phyloP scores from a whole-genome alignment of 2,888 invertebrate species.

The Aquatica leii region DNA sequence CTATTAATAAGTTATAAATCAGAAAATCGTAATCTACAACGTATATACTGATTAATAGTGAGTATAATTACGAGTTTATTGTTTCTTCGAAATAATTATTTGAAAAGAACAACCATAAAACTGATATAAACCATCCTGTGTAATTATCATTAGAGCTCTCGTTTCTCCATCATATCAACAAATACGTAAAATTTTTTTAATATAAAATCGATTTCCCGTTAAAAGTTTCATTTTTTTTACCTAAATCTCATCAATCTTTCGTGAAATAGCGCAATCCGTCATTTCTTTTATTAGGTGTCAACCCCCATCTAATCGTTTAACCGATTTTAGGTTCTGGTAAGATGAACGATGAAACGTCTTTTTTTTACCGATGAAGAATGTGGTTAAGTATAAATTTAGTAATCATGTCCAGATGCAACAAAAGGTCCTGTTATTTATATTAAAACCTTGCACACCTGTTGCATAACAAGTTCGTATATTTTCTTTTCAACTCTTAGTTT shows the following conservation, averaged over 20 bases:
- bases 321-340: conserved; percentile 11
- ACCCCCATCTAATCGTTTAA: conserved; percentile 11
- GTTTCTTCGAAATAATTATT: conserved; percentile 23
- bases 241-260: conserved; percentile 28
- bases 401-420: too few relatives aligned
- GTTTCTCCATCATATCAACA: conserved; percentile 1
- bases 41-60: conserved; percentile 17
- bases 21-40: conserved; percentile 18
- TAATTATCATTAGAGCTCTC: conserved; percentile 24
- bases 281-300: conserved; percentile 19
- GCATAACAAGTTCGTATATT: too few relatives aligned
- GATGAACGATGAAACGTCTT: too few relatives aligned
- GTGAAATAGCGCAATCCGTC: conserved; percentile 24
- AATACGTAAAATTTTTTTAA: too few relatives aligned
- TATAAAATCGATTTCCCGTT: too few relatives aligned
- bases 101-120: conserved; percentile 19
- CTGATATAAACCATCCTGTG: conserved; percentile 12
- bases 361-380: neutral
- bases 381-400: neutral
- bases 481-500: too few relatives aligned
- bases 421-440: too few relatives aligned
- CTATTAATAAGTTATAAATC: conserved; percentile 17
- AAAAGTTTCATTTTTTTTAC: too few relatives aligned
- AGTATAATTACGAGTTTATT: conserved; percentile 21
- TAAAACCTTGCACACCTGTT: too few relatives aligned